These are phyloP conservation scores for Drosophila pseudotakahashii DNA, from an alignment of 2,888 invertebrate genomes.

Conservation along the genomic window DNA sequence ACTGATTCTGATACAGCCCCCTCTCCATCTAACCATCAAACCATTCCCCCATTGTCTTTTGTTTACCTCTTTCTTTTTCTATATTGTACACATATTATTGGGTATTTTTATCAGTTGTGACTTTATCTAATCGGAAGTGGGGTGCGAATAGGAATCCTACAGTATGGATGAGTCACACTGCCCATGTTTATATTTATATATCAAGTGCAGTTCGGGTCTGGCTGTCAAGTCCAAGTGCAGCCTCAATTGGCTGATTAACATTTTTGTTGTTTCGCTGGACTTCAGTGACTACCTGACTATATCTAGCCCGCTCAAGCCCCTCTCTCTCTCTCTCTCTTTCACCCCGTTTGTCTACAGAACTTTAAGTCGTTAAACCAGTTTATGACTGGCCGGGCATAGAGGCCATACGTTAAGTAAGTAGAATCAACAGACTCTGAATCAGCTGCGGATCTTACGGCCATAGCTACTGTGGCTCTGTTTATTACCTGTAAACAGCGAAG, in stretches of 20 bases:
- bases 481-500: constrained; percentile 2
- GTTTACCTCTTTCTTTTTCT: not conserved
- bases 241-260: constrained; percentile 27
- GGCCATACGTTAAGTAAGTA: constrained; percentile 50
- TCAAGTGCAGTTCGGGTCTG: constrained; percentile 13
- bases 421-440: constrained; percentile 51
- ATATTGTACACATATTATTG: not conserved
- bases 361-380: constrained; percentile 49
- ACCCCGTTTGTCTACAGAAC: constrained; percentile 18
- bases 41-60: not conserved
- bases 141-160: constrained; percentile 2
- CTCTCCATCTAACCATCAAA: constrained; percentile 12
- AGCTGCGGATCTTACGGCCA: constrained; percentile 41
- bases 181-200: constrained; percentile 2
- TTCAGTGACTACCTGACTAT: constrained; percentile 25
- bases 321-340: not conserved
- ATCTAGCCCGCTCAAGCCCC: not conserved
- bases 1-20: constrained; percentile 29
- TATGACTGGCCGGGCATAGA: constrained; percentile 51
- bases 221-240: constrained; percentile 44
- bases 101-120: constrained; percentile 17
- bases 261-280: constrained; percentile 1
- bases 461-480: constrained; percentile 21
- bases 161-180: not conserved
- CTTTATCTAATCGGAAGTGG: constrained; percentile 28